Percentiles rank a stretch among this genome's conserved stretches.
Conservation (phyloP, 2,797 vertebrate species). For the Pseudochirops corinnae region DNA sequence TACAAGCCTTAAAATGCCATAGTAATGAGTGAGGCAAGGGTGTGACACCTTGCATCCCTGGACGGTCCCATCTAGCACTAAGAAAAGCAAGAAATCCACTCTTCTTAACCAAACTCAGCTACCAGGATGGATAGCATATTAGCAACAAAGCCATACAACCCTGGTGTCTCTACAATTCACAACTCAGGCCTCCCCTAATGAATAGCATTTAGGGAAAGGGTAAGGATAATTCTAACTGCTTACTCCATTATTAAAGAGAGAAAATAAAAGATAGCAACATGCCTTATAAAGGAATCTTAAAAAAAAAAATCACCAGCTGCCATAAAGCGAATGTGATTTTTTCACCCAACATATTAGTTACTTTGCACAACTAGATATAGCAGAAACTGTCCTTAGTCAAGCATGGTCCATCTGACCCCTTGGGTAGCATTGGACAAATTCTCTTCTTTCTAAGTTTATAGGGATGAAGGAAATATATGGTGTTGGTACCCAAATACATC, state of each 20-base stretch:
- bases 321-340: constrained; percentile 16
- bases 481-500: neutral
- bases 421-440: neutral
- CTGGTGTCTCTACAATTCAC: constrained; percentile 13
- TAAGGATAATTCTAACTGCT: constrained; percentile 43
- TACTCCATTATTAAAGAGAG: constrained; percentile 52
- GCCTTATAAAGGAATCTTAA: constrained; percentile 59
- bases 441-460: constrained; percentile 1
- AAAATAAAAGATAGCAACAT: constrained; percentile 43
- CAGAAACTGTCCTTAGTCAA: neutral
- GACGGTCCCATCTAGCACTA: neutral
- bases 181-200: constrained; percentile 33
- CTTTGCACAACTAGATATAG: neutral
- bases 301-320: constrained; percentile 13
- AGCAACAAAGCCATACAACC: constrained; percentile 9
- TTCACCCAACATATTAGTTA: neutral
- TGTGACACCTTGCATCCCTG: neutral
- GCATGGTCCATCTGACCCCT: neutral
- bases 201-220: constrained; percentile 53
- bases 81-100: neutral
- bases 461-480: neutral
- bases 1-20: neutral
- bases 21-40: neutral
- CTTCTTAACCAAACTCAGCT: constrained; percentile 66
- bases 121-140: neutral